phyloP scores from a whole-genome alignment of 2,888 invertebrate genomes.

The Andrena trimmerana region DNA sequence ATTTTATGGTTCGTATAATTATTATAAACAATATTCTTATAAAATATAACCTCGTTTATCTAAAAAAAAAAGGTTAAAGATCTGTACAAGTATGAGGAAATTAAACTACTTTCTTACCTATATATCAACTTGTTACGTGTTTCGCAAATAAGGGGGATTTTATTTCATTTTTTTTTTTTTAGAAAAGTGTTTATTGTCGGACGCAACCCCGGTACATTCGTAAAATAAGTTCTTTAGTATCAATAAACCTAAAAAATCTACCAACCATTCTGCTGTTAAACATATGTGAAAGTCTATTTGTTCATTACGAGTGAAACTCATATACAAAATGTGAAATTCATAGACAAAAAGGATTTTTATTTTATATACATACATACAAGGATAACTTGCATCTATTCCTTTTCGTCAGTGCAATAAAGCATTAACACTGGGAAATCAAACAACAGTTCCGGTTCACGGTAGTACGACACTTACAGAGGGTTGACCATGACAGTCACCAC shows the following conservation, averaged over 20 bases:
- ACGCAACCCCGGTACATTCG: too few species aligned
- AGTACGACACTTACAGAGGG: slow-evolving; percentile 6
- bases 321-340: too few species aligned
- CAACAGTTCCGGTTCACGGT: slow-evolving; percentile 9
- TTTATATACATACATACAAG: not conserved
- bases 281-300: too few species aligned
- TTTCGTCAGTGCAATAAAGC: not conserved
- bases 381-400: not conserved
- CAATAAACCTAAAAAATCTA: too few species aligned
- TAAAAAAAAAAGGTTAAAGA: not conserved
- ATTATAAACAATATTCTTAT: not conserved
- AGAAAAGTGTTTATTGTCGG: too few species aligned
- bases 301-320: too few species aligned
- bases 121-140: not conserved
- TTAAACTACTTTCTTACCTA: not conserved
- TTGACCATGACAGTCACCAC: slow-evolving; percentile 69
- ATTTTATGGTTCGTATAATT: not conserved
- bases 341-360: too few species aligned
- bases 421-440: not conserved
- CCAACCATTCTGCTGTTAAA: too few species aligned
- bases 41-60: not conserved
- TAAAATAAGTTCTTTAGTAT: too few species aligned
- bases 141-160: not conserved
- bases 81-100: not conserved
- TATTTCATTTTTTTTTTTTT: too few species aligned